Base-by-base conservation (phyloP, 2,113 vertebrate genomes). In the Microcebus jonahi region DNA sequence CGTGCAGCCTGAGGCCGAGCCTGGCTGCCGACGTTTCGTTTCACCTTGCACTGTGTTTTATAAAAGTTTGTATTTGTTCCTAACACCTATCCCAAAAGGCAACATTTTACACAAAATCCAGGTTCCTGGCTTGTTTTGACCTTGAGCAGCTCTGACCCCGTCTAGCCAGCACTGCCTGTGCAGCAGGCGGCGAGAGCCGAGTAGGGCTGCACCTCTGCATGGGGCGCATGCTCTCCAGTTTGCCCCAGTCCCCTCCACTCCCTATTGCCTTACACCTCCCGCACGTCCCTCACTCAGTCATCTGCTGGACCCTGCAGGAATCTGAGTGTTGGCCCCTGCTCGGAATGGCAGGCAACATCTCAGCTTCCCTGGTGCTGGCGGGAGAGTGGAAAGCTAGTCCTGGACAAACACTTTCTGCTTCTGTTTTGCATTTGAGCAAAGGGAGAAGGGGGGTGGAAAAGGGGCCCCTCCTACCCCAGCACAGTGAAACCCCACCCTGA, bases 71-170 rank as follows among this genome's bases (percentile, higher is more conserved):
- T n/a, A 42, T 85, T 92, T 42, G 17, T 73, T 91, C 48, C 23
- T 75, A 34, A 70, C 25, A 75, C 84, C n/a, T 31, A 75, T 84
- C 42, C 25, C 2, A 55, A 93, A 36, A 76, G 31, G 1, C 63
- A 67, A 68, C 36, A 57, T 39, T 76, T 53, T 36, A 17, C 4
- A 6, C 55, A 36, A n/a, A 59, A n/a, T 25, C 21, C 71, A 36
- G 75, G 67, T n/a, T 81, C 70, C n/a, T 76, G 84, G 17, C 45
- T 68, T 34, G 13, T 61, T 1, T 63, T 73, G 81, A 39, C 39
- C 14, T 0, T 23, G 5, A 8, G 65, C 36, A 71, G 42, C 2
- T 42, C 34, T n/a, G 31, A 15, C 48, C 8, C 0, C n/a, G 8
- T 48, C 53, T n/a, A 14, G 53, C 13, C 11, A 4, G 17, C 42